A percentile compares a stretch with the other conserved stretches of the same genome.
These are phyloP conservation scores for Hypselothyrea guttata DNA, from an alignment of 2,888 invertebrate genomes.

Conservation along the genomic window DNA sequence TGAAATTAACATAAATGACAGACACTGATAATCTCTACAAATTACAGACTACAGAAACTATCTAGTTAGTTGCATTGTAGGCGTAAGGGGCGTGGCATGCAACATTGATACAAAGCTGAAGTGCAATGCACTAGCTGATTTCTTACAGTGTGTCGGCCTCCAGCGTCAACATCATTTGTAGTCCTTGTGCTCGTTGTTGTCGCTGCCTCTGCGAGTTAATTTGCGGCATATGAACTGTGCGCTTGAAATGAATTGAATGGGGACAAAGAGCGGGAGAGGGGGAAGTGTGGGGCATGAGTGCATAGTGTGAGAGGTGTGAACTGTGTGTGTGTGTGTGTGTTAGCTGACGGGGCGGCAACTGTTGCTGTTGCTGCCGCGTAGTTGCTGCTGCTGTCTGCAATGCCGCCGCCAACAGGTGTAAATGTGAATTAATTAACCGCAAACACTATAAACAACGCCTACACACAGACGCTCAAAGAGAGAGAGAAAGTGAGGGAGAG, in stretches of 20 bases:
- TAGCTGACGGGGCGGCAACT: slow-evolving; percentile 32
- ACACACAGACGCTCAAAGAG: slow-evolving; percentile 1
- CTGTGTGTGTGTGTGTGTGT: slow-evolving; percentile 26
- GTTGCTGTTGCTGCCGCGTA: slow-evolving; percentile 24
- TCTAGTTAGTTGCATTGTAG: no score
- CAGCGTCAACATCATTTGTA: neutral
- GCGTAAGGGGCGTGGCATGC: no score
- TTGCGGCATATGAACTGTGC: slow-evolving; percentile 72
- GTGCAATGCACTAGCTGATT: no score
- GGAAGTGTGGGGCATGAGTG: slow-evolving; percentile 5
- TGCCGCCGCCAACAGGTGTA: slow-evolving; percentile 79
- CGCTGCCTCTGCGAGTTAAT: slow-evolving; percentile 63
- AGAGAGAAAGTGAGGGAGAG: no score
- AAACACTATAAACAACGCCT: slow-evolving; percentile 80
- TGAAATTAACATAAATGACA: no score
- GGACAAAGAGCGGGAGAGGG: slow-evolving; percentile 5
- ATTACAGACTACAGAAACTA: no score
- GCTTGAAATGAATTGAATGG: slow-evolving; percentile 57
- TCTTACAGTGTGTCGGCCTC: no score
- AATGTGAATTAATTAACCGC: slow-evolving; percentile 82
- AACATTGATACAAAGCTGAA: no score
- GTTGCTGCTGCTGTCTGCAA: slow-evolving; percentile 37
- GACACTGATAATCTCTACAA: no score
- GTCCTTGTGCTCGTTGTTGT: slow-evolving; percentile 54
- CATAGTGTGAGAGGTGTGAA: slow-evolving; percentile 31